These are phyloP conservation scores for Maconellicoccus hirsutus DNA, from an alignment of 1,140 invertebrate genomes.

Conservation along the genomic window DNA sequence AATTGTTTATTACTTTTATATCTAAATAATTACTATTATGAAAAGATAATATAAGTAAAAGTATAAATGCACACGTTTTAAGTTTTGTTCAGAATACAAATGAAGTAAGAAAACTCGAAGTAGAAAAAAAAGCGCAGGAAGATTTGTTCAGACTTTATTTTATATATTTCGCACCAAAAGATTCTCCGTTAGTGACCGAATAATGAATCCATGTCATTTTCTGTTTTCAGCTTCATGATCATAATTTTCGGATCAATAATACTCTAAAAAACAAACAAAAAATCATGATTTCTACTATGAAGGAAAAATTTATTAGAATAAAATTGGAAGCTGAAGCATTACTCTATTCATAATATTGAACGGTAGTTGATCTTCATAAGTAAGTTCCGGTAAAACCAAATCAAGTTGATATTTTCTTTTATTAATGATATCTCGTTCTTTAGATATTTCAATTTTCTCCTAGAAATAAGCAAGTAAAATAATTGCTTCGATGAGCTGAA, in stretches of 20 bases:
- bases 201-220: conserved; percentile 14
- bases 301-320: not conserved
- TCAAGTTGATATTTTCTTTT: conserved; percentile 7
- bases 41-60: no score
- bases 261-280: not conserved
- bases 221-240: conserved; percentile 1
- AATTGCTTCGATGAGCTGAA: no score
- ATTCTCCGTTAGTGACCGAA: not conserved
- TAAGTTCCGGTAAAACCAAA: not conserved
- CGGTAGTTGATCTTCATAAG: not conserved
- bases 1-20: no score
- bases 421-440: conserved; percentile 1
- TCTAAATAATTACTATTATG: no score
- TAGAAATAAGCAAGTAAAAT: no score
- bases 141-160: no score
- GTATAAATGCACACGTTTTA: no score
- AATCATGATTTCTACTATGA: not conserved
- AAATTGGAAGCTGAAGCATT: not conserved
- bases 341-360: not conserved
- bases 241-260: conserved; percentile 9
- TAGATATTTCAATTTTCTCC: conserved; percentile 11
- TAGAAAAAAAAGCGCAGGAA: no score
- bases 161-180: no score
- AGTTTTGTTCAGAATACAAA: no score
- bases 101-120: no score